Evolutionary conservation across 2,888 invertebrate species (phyloP), one percentile per base, ranked within the genome.

Genomic region (Cataglyphis albicans): DNA sequence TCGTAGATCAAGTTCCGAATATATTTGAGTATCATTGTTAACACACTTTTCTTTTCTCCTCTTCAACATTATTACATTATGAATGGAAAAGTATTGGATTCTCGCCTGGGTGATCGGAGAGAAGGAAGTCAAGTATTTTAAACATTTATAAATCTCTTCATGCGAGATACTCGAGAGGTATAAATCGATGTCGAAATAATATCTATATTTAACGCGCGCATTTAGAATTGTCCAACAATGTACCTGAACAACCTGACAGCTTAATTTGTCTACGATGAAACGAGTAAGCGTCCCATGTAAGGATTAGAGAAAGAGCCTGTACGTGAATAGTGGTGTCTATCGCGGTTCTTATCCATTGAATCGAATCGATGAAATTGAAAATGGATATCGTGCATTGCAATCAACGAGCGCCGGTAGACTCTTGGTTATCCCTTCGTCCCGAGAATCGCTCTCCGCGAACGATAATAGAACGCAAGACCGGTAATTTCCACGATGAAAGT

Each of bases 401-500:
- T 78, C 74, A 70, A 55, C 48, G 18, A 52, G 52, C n/a, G 1
- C 48, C 41, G 82, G 67, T 48, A 35, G 67, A 38, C 59, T 67
- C 48, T 63, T 55, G 52, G 29, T 57, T 65, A 70, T 44, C 32
- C 18, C 15, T 21, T 35, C 10, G 55, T 38, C 38, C 55, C 3
- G 38, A 6, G 61, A 83, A 65, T 84, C 44, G 63, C 65, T 18
- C 59, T 57, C 48, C 70, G 59, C 61, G 75, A 82, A 84, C 81
- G 82, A 73, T 86, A 82, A 82, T 82, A 63, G 80, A 86, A 84
- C 59, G 48, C 78, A 52, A 41, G 72, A 83, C 64, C 57, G 68
- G 55, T 72, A 65, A 86, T 72, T 78, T 82, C 80, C 59, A 41
- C 44, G 63, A 70, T 29, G 44, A 75, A 64, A 81, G 44, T 55